Conservation (phyloP, 2,797 vertebrate species). For the Manis crassicaudata region DNA sequence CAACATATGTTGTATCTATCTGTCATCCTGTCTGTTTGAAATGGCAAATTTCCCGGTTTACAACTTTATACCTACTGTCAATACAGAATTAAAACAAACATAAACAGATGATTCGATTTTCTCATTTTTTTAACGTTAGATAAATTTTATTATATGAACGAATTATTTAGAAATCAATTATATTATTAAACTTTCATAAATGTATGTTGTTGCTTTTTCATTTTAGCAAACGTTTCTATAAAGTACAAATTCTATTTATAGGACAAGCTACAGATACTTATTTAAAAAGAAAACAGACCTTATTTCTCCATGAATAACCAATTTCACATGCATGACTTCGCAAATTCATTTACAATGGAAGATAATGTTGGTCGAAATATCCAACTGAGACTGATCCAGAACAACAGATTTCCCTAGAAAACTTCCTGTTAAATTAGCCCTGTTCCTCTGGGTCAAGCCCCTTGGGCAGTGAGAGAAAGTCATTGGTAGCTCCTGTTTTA, state of each 20-base stretch:
- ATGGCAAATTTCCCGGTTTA: not conserved
- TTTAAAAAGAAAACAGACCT: not conserved
- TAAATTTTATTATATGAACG: no score
- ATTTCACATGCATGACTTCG: not conserved
- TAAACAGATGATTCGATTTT: not conserved
- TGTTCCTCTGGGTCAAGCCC: not conserved
- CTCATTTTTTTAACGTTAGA: no score
- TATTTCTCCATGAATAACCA: constrained; percentile 18
- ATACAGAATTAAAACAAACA: constrained; percentile 26
- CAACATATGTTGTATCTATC: not conserved
- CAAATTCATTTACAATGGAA: constrained; percentile 15
- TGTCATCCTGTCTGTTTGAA: not conserved
- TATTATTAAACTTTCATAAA: no score
- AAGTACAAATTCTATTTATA: constrained; percentile 26
- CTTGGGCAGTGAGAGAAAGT: not conserved
- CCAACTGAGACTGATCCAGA: not conserved
- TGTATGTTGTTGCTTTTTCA: not conserved
- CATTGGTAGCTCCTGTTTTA: not conserved
- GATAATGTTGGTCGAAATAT: not conserved
- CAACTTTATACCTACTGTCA: not conserved
- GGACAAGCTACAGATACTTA: not conserved
- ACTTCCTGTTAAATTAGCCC: not conserved
- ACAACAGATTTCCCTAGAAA: not conserved
- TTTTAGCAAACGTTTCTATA: constrained; percentile 27
- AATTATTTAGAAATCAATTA: no score